phyloP scores from a whole-genome alignment of 2,113 vertebrate genomes.

The Albula goreensis region DNA sequence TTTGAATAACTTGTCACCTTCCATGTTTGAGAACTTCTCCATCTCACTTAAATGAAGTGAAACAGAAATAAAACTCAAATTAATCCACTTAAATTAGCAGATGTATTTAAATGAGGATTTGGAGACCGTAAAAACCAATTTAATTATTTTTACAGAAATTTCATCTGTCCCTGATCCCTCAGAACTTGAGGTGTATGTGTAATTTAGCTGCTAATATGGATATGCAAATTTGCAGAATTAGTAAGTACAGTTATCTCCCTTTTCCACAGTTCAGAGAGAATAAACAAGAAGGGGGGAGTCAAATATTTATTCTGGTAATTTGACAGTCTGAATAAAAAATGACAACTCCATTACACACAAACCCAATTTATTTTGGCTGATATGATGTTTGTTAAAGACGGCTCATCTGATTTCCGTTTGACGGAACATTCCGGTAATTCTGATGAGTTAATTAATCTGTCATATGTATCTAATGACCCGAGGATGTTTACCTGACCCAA shows the following conservation, averaged over 20 bases:
- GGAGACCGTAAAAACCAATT: neutral
- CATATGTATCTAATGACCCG: neutral
- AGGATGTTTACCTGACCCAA: neutral
- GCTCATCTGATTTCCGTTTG: no score
- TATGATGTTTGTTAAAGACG: neutral
- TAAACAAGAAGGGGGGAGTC: neutral
- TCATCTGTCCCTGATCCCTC: neutral
- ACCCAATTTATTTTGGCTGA: neutral
- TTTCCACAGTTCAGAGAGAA: neutral
- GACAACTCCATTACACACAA: neutral
- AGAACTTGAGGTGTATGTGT: neutral
- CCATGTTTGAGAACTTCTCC: neutral
- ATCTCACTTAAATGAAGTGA: neutral
- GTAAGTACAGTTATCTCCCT: neutral
- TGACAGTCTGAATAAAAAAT: neutral
- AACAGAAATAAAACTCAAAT: neutral
- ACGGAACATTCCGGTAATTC: neutral
- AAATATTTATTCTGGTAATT: neutral
- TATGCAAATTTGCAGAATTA: neutral
- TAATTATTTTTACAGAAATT: constrained; percentile 1
- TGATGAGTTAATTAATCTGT: neutral
- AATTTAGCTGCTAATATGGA: neutral
- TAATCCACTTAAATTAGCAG: neutral
- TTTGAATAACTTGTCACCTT: neutral
- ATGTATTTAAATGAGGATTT: neutral